Percentiles rank a stretch among this genome's conserved stretches.
Conservation (phyloP, 1,140 invertebrate species). For the Pogonomyrmex californicus region DNA sequence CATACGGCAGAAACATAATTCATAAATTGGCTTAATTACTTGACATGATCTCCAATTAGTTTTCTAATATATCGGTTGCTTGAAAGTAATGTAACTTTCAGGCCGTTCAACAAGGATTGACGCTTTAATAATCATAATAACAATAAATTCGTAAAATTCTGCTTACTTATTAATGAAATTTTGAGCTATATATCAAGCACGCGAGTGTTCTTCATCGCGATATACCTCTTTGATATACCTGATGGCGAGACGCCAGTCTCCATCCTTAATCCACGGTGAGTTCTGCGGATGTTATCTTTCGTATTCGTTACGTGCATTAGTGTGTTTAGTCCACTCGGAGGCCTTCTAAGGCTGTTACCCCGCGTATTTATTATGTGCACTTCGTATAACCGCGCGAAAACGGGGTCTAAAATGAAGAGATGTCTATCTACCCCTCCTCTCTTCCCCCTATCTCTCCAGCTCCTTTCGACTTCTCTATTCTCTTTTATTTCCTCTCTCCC, state of each 20-base stretch:
- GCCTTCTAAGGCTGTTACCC: conserved; percentile 56
- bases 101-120: not conserved
- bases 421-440: conserved; percentile 57
- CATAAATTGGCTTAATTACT: not conserved
- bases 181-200: no score
- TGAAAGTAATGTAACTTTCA: not conserved
- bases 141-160: not conserved
- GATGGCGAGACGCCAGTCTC: not conserved
- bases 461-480: conserved; percentile 63
- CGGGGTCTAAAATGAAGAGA: conserved; percentile 67
- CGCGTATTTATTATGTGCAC: conserved; percentile 58
- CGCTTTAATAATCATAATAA: not conserved
- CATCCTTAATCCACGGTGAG: conserved; percentile 3
- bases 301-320: conserved; percentile 54
- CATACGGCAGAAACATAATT: not conserved
- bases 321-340: conserved; percentile 49
- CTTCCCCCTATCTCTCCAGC: conserved; percentile 1
- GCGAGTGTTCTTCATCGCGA: not conserved
- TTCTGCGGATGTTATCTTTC: conserved; percentile 16
- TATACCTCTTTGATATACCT: not conserved
- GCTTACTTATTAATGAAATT: conserved; percentile 3
- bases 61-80: not conserved
- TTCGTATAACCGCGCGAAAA: conserved; percentile 62
- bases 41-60: not conserved
- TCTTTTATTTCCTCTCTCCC: conserved; percentile 60